phyloP scores from a whole-genome alignment of 2,888 invertebrate species.

The Ornithoptera priamus region DNA sequence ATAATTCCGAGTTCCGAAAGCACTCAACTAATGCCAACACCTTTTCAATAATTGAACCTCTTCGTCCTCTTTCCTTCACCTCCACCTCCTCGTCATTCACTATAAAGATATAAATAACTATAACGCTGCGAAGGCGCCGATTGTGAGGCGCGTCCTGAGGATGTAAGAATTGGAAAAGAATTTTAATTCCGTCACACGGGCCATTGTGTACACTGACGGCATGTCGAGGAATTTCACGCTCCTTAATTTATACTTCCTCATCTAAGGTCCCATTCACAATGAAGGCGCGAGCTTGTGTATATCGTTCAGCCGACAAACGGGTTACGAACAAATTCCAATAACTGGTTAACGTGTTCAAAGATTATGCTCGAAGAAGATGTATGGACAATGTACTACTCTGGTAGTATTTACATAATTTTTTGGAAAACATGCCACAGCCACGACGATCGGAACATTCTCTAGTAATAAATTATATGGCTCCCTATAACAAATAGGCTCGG shows the following conservation, averaged over 20 bases:
- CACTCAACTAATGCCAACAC: constrained; percentile 1
- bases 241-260: constrained; percentile 70
- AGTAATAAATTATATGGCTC: no score
- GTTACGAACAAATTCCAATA: background rate
- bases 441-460: no score
- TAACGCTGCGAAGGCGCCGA: constrained; percentile 13
- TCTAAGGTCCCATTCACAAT: constrained; percentile 43
- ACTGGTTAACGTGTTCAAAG: background rate
- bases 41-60: constrained; percentile 9
- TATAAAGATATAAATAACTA: constrained; percentile 11
- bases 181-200: constrained; percentile 61
- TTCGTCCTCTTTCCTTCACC: no score
- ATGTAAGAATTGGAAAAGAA: constrained; percentile 50
- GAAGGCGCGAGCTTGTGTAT: background rate
- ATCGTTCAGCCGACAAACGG: background rate
- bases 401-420: no score
- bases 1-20: constrained; percentile 14
- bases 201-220: constrained; percentile 57
- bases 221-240: constrained; percentile 66
- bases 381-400: no score
- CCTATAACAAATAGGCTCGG: no score
- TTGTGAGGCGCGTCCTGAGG: constrained; percentile 34
- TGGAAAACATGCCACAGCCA: no score
- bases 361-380: background rate
- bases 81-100: constrained; percentile 2